phyloP scores from a whole-genome alignment of 2,797 vertebrate genomes.

The Denticeps clupeoides region DNA sequence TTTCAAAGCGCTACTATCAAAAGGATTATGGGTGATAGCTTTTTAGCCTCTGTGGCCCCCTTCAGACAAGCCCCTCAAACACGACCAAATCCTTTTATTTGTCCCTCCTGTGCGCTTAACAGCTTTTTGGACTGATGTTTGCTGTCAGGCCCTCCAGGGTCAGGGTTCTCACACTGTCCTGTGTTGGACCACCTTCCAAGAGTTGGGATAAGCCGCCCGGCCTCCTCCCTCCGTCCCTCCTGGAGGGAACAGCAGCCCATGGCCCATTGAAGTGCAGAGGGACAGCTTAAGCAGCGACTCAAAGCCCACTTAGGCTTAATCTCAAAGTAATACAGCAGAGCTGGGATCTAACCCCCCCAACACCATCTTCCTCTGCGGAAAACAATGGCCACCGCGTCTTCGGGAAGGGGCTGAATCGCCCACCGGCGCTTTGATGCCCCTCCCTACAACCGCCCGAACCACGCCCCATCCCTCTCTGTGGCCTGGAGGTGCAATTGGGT shows the following conservation, averaged over 20 bases:
- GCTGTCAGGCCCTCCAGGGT: constrained; percentile 50
- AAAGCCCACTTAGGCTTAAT: constrained; percentile 74
- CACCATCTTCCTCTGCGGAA: too few relatives aligned
- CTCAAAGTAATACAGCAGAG: constrained; percentile 76
- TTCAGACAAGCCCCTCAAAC: constrained; percentile 33
- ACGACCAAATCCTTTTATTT: constrained; percentile 70
- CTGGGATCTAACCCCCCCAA: too few relatives aligned
- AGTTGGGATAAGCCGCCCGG: constrained; percentile 51
- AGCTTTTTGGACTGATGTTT: constrained; percentile 72
- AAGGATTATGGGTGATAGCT: constrained; percentile 74
- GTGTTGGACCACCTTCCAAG: constrained; percentile 71
- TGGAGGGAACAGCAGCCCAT: constrained; percentile 63
- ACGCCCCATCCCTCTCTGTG: too few relatives aligned
- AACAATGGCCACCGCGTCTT: too few relatives aligned
- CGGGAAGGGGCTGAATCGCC: constrained; percentile 62
- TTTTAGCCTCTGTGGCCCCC: constrained; percentile 59
- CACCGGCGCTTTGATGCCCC: constrained; percentile 62
- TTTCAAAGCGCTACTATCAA: constrained; percentile 72
- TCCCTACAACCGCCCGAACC: constrained; percentile 10
- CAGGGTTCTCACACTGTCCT: constrained; percentile 65
- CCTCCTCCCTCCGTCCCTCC: constrained; percentile 43
- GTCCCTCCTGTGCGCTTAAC: constrained; percentile 62
- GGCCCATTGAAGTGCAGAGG: constrained; percentile 62
- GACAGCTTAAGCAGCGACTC: constrained; percentile 44
- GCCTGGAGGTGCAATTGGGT: too few relatives aligned